Conservation (phyloP, 1,140 invertebrate genomes). For the Saccostrea cuccullata region DNA sequence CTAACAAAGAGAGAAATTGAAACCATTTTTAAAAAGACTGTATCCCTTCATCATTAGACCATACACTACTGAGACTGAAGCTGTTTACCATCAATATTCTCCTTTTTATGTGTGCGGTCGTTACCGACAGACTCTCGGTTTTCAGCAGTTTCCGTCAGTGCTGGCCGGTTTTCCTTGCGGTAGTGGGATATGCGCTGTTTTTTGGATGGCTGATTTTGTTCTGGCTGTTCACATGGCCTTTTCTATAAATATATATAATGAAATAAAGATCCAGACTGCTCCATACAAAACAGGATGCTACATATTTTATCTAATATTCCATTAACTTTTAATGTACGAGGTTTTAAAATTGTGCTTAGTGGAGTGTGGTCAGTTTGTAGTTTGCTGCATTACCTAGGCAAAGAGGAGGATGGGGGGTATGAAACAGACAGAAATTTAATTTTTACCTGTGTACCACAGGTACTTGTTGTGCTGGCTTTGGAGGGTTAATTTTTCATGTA, state of each 20-base stretch:
- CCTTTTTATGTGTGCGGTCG: conserved; percentile 51
- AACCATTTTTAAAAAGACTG: not conserved
- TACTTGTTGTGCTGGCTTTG: conserved; percentile 47
- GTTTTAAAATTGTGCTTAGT: no score
- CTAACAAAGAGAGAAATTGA: not conserved
- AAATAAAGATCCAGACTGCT: no score
- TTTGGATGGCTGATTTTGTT: conserved; percentile 41
- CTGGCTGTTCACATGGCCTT: conserved; percentile 43
- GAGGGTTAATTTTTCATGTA: conserved; percentile 58
- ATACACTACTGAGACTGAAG: not conserved
- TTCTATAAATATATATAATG: conserved; percentile 39
- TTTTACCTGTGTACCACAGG: conserved; percentile 52
- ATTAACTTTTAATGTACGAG: no score
- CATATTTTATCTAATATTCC: no score
- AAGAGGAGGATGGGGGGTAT: not conserved
- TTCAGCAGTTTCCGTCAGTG: not conserved
- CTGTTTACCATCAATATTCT: conserved; percentile 54
- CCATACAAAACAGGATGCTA: no score
- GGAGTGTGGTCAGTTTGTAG: no score
- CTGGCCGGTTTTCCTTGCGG: conserved; percentile 49
- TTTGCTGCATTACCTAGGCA: no score
- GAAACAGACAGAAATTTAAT: no score
- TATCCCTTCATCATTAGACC: not conserved
- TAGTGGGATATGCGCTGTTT: conserved; percentile 58
- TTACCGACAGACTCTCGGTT: conserved; percentile 43